Evolutionary conservation across 2,113 vertebrate species (phyloP), one percentile per base, ranked within the genome.

Genomic region (Austrofundulus limnaeus): DNA sequence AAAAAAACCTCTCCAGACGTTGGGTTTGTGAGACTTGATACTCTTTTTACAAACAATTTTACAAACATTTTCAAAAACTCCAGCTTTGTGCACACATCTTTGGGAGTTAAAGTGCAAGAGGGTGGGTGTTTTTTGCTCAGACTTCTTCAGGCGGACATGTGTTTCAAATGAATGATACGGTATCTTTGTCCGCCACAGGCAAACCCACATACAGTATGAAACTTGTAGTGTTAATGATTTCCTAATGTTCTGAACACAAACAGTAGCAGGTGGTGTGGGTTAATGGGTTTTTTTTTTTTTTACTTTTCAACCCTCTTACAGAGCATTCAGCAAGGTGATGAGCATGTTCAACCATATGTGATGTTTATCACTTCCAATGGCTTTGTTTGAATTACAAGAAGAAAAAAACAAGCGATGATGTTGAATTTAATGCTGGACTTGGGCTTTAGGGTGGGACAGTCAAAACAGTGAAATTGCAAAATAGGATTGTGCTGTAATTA

Each of bases 251-350:
- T 79, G 60, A 76, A 72, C 41, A 56, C 55, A 53, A 61, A 20
- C 61, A 34, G 31, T 3, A 66, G 39, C 75, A 70, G 61, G 61
- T 76, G 73, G 28, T 47, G 43, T 48, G 47, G 51, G 72, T 81
- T 64, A 59, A 62, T 61, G 37, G 45, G n/a, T n/a, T n/a, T n/a
- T n/a, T n/a, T n/a, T n/a, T n/a, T 63, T 81, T 72, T 73, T 43
- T 24, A 10, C 9, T 58, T 42, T 70, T 57, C 34, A 55, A 10
- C 25, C 48, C 39, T 46, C 28, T 54, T 37, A 8, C 69, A 53
- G 61, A 66, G 58, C 66, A 52, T 47, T 68, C 31, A 76, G 50
- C 51, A 68, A 55, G 60, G 21, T 47, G 54, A 51, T 56, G 61
- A 74, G 38, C 31, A 34, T 23, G 10, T 75, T 84, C 59, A 51